Evolutionary conservation across 2,113 vertebrate genomes (phyloP).

Genomic region (Eidolon helvum): DNA sequence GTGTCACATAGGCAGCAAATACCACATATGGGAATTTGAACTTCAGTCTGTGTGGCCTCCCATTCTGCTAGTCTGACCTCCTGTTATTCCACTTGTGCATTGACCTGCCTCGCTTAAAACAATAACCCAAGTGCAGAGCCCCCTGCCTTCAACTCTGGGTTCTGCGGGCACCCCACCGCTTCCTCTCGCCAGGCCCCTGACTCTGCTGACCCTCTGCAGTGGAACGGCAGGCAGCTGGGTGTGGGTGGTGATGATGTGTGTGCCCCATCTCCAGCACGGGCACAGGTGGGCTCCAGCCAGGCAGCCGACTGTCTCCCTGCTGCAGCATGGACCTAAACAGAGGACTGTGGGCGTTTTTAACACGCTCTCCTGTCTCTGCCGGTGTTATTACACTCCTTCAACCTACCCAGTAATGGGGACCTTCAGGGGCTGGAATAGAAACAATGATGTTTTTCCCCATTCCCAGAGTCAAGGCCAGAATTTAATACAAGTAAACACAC

Average conservation of each 20-base stretch:
- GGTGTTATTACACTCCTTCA: constrained; percentile 65
- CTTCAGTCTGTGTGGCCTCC: background rate
- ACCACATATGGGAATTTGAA: background rate
- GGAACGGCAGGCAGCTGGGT: background rate
- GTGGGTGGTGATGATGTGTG: rapidly evolving
- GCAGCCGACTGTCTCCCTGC: background rate
- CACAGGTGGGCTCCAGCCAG: background rate
- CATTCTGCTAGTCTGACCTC: background rate
- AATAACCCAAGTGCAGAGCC: rapidly evolving
- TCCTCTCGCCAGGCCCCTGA: rapidly evolving
- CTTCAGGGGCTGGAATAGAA: constrained; percentile 72
- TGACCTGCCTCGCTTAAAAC: background rate
- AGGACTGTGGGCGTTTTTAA: background rate
- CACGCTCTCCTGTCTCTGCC: background rate
- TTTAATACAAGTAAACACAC: constrained; percentile 74
- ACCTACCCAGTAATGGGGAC: constrained; percentile 62
- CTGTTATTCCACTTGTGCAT: background rate
- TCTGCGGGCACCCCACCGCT: background rate
- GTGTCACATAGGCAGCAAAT: too few species aligned
- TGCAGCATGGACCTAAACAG: background rate
- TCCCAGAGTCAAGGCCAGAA: constrained; percentile 62
- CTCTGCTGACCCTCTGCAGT: background rate
- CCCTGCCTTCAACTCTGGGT: background rate
- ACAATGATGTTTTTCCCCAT: background rate
- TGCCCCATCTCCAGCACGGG: rapidly evolving